Base-by-base conservation (phyloP, 2,113 vertebrate species). In the Silurus meridionalis region DNA sequence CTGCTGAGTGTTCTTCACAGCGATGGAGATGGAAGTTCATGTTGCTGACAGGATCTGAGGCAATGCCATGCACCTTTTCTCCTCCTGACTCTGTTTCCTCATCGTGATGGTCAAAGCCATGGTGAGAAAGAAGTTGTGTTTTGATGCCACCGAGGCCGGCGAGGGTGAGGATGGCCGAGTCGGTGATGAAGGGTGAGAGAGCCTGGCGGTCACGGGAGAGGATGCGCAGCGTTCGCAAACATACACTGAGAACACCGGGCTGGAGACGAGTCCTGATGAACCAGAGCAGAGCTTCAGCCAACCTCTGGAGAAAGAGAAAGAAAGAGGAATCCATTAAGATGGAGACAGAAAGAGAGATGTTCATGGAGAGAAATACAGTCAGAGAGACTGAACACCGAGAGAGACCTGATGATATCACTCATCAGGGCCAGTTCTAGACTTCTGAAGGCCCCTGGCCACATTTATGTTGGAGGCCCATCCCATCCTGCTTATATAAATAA, bases 201-300 rank as follows among this genome's bases (percentile, higher is more conserved):
- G 91, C 94, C 84, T 87, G 88, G 0, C 91, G 84, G 80, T 94
- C 94, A 0, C 93, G 89, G 52, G 94, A 93, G 11, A 94, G 89
- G 84, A 94, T 93, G 25, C 92, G 91, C 57, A 94, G 89, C 0
- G 92, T 94, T 1, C 89, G 89, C 75, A 94, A 82, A 80, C 90
- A 93, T 17, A 85, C 89, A 21, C 80, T 77, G 53, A 92, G 82
- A 57, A 93, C 91, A 0, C 88, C 71, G 0, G 92, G 90, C 81
- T 92, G 93, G 1, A 91, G 91, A 14, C 67, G 87, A 71, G 81
- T 77, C 5, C 79, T 80, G 71, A 94, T 88, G 61, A 94, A 94
- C 86, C 81, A 21, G 64, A 94, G 86, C 82, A 94, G 89, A 28
- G 91, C 90, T 17, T 90, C 81, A 15, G 92, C 91, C 87, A 94